Percentiles rank a stretch among this genome's conserved stretches.
These are phyloP conservation scores for Euglossa dilemma DNA, from an alignment of 1,140 invertebrate genomes.

Conservation along the genomic window DNA sequence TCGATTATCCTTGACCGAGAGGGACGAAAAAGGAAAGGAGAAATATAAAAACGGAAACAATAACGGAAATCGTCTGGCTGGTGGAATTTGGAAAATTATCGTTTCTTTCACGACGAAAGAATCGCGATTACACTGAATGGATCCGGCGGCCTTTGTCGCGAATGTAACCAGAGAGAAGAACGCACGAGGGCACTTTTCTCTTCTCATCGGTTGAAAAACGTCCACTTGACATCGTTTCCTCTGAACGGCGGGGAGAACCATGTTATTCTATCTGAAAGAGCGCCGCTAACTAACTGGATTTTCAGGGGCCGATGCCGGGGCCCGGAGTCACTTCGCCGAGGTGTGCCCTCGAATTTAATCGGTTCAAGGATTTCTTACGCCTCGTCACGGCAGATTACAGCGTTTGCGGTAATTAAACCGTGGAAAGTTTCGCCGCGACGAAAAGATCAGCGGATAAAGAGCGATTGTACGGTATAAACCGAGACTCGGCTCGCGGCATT, in stretches of 20 bases:
- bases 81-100: neutral
- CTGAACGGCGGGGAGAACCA: no score
- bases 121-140: neutral
- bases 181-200: neutral
- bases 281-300: constrained; percentile 2
- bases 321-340: neutral
- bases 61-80: neutral
- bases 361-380: neutral
- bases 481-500: no score
- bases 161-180: neutral
- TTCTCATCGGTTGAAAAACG: constrained; percentile 6
- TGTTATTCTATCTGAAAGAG: neutral
- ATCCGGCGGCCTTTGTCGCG: neutral
- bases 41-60: no score
- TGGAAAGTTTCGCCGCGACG: neutral
- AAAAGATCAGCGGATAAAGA: neutral
- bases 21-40: no score
- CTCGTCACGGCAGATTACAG: neutral
- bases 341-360: neutral
- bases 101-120: neutral
- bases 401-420: neutral
- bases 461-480: neutral
- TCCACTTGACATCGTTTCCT: constrained; percentile 23
- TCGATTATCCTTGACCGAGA: no score
- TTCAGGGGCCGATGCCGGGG: neutral